phyloP scores from a whole-genome alignment of 2,113 vertebrate species.

The Xenopus tropicalis region DNA sequence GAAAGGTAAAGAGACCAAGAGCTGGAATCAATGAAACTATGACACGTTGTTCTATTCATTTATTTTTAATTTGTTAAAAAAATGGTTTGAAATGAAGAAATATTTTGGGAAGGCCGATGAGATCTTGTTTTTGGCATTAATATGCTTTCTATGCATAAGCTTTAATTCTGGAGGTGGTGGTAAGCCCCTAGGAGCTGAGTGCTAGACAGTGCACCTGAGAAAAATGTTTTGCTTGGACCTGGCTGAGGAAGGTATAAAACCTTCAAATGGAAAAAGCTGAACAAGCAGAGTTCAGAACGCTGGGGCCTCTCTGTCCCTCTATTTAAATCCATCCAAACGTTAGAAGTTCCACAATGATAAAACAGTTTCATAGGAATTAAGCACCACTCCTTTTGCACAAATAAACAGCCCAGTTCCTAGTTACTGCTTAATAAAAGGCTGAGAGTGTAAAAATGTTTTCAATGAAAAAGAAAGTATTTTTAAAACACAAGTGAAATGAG shows the following conservation, averaged over 20 bases:
- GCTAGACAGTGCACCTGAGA: neutral
- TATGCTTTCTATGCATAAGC: neutral
- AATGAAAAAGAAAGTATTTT: slow-evolving; percentile 34
- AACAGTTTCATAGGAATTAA: neutral
- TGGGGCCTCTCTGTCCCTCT: neutral
- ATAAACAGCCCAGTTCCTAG: neutral
- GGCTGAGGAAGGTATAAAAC: neutral
- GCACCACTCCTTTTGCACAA: slow-evolving; percentile 20
- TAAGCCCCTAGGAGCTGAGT: neutral
- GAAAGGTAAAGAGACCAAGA: too few relatives aligned
- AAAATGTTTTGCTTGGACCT: slow-evolving; percentile 7
- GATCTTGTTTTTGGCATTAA: neutral
- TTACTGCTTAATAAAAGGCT: neutral
- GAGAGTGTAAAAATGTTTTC: slow-evolving; percentile 26
- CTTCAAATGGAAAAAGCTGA: neutral
- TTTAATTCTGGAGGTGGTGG: neutral
- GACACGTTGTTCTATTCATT: too few relatives aligned
- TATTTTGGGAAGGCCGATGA: neutral
- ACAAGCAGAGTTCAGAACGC: neutral
- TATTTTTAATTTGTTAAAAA: too few relatives aligned
- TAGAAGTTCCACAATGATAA: neutral
- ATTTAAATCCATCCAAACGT: too few relatives aligned
- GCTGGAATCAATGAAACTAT: too few relatives aligned
- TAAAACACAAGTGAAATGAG: slow-evolving; percentile 13
- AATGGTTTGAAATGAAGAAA: neutral